Percentiles rank a stretch among this genome's conserved stretches.
Conservation (phyloP, 2,888 invertebrate species). For the Drosophila paramelanica region DNA sequence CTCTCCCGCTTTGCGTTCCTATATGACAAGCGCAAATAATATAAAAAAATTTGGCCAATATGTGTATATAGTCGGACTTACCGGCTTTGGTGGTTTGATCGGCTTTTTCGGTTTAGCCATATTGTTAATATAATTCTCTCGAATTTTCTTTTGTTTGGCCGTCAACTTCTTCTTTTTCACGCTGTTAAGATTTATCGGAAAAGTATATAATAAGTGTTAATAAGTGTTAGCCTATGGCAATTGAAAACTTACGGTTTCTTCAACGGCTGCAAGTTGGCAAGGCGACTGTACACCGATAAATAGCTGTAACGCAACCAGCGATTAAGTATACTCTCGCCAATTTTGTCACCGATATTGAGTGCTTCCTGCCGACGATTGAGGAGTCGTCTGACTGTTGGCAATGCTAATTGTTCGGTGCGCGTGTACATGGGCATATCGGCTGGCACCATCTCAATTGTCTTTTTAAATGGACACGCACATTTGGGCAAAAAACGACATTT, state of each 20-base stretch:
- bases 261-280: constrained; percentile 76
- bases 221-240: background rate
- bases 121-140: constrained; percentile 56
- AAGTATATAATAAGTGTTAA: background rate
- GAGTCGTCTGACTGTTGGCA: constrained; percentile 68
- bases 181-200: constrained; percentile 40
- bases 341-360: constrained; percentile 36
- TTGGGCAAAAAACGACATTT: constrained; percentile 56
- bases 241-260: constrained; percentile 61
- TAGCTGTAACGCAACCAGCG: constrained; percentile 79
- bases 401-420: constrained; percentile 81
- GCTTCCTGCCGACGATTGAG: constrained; percentile 40
- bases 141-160: constrained; percentile 60
- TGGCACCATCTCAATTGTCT: constrained; percentile 67
- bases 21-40: background rate
- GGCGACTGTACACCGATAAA: constrained; percentile 82
- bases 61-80: constrained; percentile 36
- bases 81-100: constrained; percentile 49
- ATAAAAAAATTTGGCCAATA: background rate
- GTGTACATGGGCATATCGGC: constrained; percentile 64
- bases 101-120: constrained; percentile 78
- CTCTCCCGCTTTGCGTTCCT: constrained; percentile 48
- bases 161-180: constrained; percentile 59
- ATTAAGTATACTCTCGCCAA: constrained; percentile 72
- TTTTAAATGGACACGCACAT: constrained; percentile 73